These are phyloP conservation scores for Pachyuromys duprasi DNA, from an alignment of 2,797 vertebrate species.

Conservation along the genomic window DNA sequence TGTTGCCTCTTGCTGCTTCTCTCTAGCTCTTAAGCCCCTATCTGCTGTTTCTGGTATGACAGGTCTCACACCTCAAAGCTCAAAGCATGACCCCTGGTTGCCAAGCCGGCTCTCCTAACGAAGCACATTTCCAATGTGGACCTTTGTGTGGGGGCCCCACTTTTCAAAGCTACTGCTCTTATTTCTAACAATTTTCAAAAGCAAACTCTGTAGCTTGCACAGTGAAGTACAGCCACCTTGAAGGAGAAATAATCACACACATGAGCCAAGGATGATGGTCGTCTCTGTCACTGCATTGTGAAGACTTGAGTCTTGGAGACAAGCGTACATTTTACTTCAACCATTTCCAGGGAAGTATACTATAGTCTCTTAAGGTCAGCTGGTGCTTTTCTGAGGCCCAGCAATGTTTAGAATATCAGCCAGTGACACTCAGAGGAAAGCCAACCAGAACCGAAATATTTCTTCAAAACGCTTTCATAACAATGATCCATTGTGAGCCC, in stretches of 20 bases:
- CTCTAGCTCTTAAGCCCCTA: not conserved
- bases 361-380: slow-evolving; percentile 90
- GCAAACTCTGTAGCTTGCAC: slow-evolving; percentile 68
- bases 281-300: slow-evolving; percentile 83
- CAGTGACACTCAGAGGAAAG: slow-evolving; percentile 85
- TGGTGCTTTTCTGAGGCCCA: slow-evolving; percentile 88
- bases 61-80: not conserved
- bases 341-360: slow-evolving; percentile 92
- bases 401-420: slow-evolving; percentile 85
- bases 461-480: slow-evolving; percentile 87
- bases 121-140: not conserved
- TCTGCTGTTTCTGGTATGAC: not conserved
- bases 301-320: slow-evolving; percentile 84
- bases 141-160: not conserved
- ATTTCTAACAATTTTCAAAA: slow-evolving; percentile 57
- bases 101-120: not conserved
- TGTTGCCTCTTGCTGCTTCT: not conserved
- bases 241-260: slow-evolving; percentile 75
- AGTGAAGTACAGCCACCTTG: slow-evolving; percentile 70
- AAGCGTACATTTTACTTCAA: slow-evolving; percentile 89
- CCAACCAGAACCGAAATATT: slow-evolving; percentile 82
- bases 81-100: not conserved
- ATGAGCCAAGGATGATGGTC: slow-evolving; percentile 82
- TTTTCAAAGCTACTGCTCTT: not conserved
- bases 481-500: slow-evolving; percentile 82